These are phyloP conservation scores for Hoplostethus atlanticus DNA, from an alignment of 2,797 vertebrate species.

Conservation along the genomic window DNA sequence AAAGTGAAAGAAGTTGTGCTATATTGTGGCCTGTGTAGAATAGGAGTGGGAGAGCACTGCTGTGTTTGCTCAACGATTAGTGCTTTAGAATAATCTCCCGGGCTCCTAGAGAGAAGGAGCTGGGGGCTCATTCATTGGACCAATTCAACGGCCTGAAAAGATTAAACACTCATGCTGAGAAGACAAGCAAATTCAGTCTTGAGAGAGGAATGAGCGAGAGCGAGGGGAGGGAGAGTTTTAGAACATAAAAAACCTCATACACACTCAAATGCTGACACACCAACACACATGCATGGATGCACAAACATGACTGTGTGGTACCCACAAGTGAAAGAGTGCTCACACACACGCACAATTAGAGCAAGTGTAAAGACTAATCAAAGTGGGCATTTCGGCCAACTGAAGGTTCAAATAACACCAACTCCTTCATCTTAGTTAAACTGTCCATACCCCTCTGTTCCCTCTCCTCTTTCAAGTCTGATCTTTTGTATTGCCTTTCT, in stretches of 20 bases:
- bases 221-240: slow-evolving; percentile 81
- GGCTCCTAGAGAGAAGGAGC: slow-evolving; percentile 97
- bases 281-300: slow-evolving; percentile 69
- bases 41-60: slow-evolving; percentile 96
- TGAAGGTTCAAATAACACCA: slow-evolving; percentile 65
- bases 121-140: slow-evolving; percentile 97
- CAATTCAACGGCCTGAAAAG: slow-evolving; percentile 99
- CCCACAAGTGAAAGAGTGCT: slow-evolving; percentile 56
- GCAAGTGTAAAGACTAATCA: slow-evolving; percentile 83
- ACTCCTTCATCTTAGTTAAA: slow-evolving; percentile 84
- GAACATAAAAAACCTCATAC: slow-evolving; percentile 60
- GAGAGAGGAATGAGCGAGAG: slow-evolving; percentile 95
- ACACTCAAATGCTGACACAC: slow-evolving; percentile 62
- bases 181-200: slow-evolving; percentile 99
- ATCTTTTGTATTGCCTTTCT: slow-evolving; percentile 82
- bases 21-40: slow-evolving; percentile 95
- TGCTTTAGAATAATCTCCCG: slow-evolving; percentile 99
- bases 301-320: slow-evolving; percentile 60
- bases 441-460: slow-evolving; percentile 81
- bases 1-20: slow-evolving; percentile 89
- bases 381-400: slow-evolving; percentile 82
- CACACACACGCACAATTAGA: slow-evolving; percentile 82
- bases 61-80: slow-evolving; percentile 99
- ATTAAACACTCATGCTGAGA: slow-evolving; percentile 99
- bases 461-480: slow-evolving; percentile 77